Percentiles rank a stretch among this genome's conserved stretches.
Conservation (phyloP, 2,113 vertebrate species). For the Tragulus kanchil region DNA sequence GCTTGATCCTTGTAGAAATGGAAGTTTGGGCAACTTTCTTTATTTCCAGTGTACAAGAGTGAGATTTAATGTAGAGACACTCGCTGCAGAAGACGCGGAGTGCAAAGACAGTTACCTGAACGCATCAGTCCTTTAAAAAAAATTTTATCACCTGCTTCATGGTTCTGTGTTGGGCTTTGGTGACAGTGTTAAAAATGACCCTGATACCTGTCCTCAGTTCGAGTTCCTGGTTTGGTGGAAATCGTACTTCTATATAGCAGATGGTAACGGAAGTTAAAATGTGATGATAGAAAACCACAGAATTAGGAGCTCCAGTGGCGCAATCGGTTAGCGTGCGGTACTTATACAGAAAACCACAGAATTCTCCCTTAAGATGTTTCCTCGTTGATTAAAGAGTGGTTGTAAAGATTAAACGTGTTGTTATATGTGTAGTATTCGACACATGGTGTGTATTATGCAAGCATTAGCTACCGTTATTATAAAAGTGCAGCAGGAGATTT, state of each 20-base stretch:
- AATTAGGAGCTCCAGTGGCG: background rate
- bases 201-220: background rate
- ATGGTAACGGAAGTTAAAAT: background rate
- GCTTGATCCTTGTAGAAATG: background rate
- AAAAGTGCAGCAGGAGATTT: slow-evolving; percentile 44
- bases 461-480: background rate
- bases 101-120: background rate
- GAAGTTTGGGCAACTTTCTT: background rate
- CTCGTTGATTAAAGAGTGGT: background rate
- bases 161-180: background rate
- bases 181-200: background rate
- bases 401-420: background rate
- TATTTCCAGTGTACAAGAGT: background rate
- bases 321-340: too few species aligned
- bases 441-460: background rate
- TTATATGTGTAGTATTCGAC: background rate
- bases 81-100: background rate
- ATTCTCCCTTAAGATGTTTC: slow-evolving; percentile 19
- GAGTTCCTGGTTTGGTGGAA: background rate
- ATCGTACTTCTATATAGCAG: background rate
- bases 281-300: slow-evolving; percentile 27
- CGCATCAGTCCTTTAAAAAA: background rate
- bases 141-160: background rate
- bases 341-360: slow-evolving; percentile 9
- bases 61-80: background rate